Base-by-base conservation (phyloP, 1,140 invertebrate genomes). In the Nomia melanderi region DNA sequence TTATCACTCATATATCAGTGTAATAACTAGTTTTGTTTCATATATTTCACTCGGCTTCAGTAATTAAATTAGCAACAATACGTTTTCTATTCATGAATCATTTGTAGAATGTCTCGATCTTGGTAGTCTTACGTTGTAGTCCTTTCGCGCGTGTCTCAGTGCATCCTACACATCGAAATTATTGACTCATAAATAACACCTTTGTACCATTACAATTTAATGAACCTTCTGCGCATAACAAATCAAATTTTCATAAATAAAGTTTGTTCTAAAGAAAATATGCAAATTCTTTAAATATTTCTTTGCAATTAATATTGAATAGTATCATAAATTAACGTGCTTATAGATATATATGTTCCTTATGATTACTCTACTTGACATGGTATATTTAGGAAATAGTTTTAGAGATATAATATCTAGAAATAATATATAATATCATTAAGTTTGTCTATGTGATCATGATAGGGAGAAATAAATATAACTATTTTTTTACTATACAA, bases 31-130 rank as follows among this genome's bases (percentile, higher is more conserved):
- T n/a, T n/a, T 67, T 11, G 41, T 29, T 60, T 44, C 27, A 25
- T n/a, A 44, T 66, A 65, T 57, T 54, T 62, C 44, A 1, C n/a
- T n/a, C n/a, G n/a, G 17, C 53, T 57, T n/a, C 66, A 29, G 69
- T 59, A 63, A 77, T 36, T 50, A 31, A 69, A 67, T 67, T 56
- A 71, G 31, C 69, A 47, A 67, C 23, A 79, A 39, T 64, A 36
- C 64, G 54, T 77, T 85, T 75, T 82, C 73, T 67, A 79, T 77
- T 87, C 73, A 77, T 83, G 79, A 83, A 86, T 82, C 74, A 83
- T 80, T 77, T 74, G 77, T 85, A 63, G 67, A 65, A 83, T 60
- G 57, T 59, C 67, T 62, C 53, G 62, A 79, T 79, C 57, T 67
- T 57, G 67, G 81, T 78, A 65, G 56, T n/a, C 41, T 47, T 17